Percentiles rank a stretch among this genome's conserved stretches.
Conservation (phyloP, 1,140 invertebrate species). For the Dreissena rostriformis region DNA sequence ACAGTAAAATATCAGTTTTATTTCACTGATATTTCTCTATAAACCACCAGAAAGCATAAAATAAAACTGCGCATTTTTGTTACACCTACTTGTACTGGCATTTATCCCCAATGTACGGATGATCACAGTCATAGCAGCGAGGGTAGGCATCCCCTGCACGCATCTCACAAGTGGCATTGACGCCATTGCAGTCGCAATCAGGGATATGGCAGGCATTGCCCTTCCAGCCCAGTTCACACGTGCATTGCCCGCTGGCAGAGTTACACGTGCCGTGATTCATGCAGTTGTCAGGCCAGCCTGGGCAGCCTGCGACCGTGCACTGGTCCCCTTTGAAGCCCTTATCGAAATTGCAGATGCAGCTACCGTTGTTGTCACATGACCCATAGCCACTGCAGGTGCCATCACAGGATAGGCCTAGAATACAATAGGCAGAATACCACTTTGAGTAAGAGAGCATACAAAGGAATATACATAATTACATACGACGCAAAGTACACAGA, state of each 20-base stretch:
- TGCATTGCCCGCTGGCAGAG: constrained; percentile 51
- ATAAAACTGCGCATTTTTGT: too few species aligned
- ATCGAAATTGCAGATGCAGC: constrained; percentile 64
- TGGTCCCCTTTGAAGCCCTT: constrained; percentile 65
- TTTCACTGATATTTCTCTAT: too few species aligned
- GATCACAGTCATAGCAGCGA: constrained; percentile 58
- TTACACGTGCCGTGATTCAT: constrained; percentile 61
- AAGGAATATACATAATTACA: too few species aligned
- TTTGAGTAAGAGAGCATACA: too few species aligned
- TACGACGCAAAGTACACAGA: too few species aligned
- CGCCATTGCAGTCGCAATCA: constrained; percentile 64
- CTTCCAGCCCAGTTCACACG: constrained; percentile 61
- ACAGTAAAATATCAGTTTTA: too few species aligned
- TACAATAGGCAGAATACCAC: too few species aligned
- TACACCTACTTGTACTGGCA: constrained; percentile 57
- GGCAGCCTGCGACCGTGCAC: constrained; percentile 68
- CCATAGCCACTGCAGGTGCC: constrained; percentile 65
- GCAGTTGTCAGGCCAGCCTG: constrained; percentile 65
- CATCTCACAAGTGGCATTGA: constrained; percentile 54
- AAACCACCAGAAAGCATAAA: too few species aligned
- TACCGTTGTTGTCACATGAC: constrained; percentile 58
- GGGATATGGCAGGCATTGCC: constrained; percentile 60
- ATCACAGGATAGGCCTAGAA: constrained; percentile 62
- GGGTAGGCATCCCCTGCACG: constrained; percentile 47
- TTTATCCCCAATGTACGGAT: constrained; percentile 61